Base-by-base conservation (phyloP, 2,797 vertebrate genomes). In the Clarias pachynema region DNA sequence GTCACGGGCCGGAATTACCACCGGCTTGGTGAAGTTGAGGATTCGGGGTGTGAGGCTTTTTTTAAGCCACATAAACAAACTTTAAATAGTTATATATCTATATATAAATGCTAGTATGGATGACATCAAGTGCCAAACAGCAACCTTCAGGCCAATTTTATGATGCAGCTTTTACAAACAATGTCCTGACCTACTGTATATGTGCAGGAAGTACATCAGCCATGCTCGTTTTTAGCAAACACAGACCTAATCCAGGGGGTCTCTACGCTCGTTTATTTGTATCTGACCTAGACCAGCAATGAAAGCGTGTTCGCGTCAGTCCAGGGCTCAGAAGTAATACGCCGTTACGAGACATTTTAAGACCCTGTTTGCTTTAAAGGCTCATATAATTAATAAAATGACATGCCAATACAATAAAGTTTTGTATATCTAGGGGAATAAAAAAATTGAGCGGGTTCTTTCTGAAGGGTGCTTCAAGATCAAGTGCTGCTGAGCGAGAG, bases 381-480 rank as follows among this genome's bases (percentile, higher is more conserved):
- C 83, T 85, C 31, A 62, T 79, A 79, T 79, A 79, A 85, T 85
- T 79, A 79, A 63, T 37, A 44, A 20, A 49, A 80, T 9, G 60
- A 49, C 37, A 65, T n/a, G n/a, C 40, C 49, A 49, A 62, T 60
- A 60, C 34, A 24, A 34, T 22, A 34, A 26, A 26, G n/a, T 56
- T 44, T 40, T 75, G 72, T 56, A 75, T 53, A 65, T 75, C 29
- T 77, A 5, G 6, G 56, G 37, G 16, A 37, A 37, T 37, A 37
- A 37, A 37, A 7, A n/a, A 37, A 12, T 0, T n/a, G 4, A 59
- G 53, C 5, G 7, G 26, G 29, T n/a, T 18, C n/a, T 1, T 53
- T 7, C 49, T 18, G n/a, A 56, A 16, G 49, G 26, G 56, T 6
- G 56, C 29, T 77, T 34, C 29, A 59, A 22, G 29, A 34, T 59